phyloP scores from a whole-genome alignment of 2,888 invertebrate genomes.

The Folsomia candida region DNA sequence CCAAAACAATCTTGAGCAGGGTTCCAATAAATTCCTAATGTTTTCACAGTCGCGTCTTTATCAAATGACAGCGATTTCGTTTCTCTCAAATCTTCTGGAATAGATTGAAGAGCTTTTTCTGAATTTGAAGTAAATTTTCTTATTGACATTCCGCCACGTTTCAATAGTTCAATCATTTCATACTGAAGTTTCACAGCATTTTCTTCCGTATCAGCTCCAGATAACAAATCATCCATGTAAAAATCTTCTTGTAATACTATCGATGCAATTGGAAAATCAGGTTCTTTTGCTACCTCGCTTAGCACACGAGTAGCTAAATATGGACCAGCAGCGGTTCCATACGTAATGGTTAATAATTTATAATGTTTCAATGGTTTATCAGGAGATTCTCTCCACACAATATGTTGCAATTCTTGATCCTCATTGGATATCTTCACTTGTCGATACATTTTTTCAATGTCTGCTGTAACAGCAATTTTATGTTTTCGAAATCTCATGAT shows the following conservation, averaged over 20 bases:
- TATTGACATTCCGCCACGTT: slow-evolving; percentile 7
- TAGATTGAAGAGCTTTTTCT: too few relatives aligned
- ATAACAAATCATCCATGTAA: too few relatives aligned
- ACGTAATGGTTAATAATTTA: slow-evolving; percentile 51
- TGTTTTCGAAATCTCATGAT: slow-evolving; percentile 51
- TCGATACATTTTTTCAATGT: slow-evolving; percentile 54
- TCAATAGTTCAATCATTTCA: slow-evolving; percentile 7
- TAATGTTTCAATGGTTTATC: slow-evolving; percentile 36
- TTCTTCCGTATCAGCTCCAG: background rate
- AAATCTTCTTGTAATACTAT: too few relatives aligned
- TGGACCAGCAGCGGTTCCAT: slow-evolving; percentile 52
- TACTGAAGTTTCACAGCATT: slow-evolving; percentile 9
- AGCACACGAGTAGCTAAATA: slow-evolving; percentile 39
- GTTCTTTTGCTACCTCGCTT: slow-evolving; percentile 49
- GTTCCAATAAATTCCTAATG: too few relatives aligned
- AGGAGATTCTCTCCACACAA: slow-evolving; percentile 52
- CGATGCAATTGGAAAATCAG: slow-evolving; percentile 28
- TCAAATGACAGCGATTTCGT: too few relatives aligned
- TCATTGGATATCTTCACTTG: slow-evolving; percentile 50
- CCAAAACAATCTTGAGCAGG: too few relatives aligned
- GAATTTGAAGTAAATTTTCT: slow-evolving; percentile 31
- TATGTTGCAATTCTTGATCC: too few relatives aligned
- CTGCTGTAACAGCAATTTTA: slow-evolving; percentile 51
- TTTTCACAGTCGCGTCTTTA: too few relatives aligned
- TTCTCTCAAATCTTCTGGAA: too few relatives aligned